Evolutionary conservation across 2,888 invertebrate species (phyloP), one percentile per base, ranked within the genome.

Genomic region (Epinotia nisella): DNA sequence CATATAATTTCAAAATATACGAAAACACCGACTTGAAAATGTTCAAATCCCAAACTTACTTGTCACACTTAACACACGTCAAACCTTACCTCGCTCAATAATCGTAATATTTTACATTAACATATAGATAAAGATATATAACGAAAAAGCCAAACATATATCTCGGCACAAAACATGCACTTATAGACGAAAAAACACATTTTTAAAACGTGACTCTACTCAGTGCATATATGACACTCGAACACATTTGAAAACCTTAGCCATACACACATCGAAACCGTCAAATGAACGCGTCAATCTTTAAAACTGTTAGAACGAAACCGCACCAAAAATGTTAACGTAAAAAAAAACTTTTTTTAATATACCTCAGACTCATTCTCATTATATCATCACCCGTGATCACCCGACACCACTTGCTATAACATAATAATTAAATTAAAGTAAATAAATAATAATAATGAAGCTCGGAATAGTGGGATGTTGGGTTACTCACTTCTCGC

Each of bases 351-450:
- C 74, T 64, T 59, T 74, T 58, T 72, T 70, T 68, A 41, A 76
- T 80, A 87, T 93, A 95, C 96, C 96, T 96, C 95, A 96, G 91
- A 89, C 95, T 96, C 96, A 96, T 96, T 95, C 95, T 95, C 94
- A 96, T 95, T 90, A 96, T 95, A 95, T 96, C 96, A 89, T 96
- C 96, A 91, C 96, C 96, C 79, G 96, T 96, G 94, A 95, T 92
- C 87, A 88, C 87, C 91, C 93, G 92, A 92, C 93, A 92, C 92
- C 92, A 92, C 92, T 92, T 91, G 91, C 92, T 93, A 93, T 86
- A 90, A 92, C 85, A 85, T 83, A 86, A 75, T 24, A 65, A 74
- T 55, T 21, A 29, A 75, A 71, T 56, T 64, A 61, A 60, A 58
- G 66, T 56, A 78, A 68, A 71, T 79, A 72, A 60, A 66, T 60